phyloP scores from a whole-genome alignment of 1,140 invertebrate genomes.

The Diachasma alloeum region DNA sequence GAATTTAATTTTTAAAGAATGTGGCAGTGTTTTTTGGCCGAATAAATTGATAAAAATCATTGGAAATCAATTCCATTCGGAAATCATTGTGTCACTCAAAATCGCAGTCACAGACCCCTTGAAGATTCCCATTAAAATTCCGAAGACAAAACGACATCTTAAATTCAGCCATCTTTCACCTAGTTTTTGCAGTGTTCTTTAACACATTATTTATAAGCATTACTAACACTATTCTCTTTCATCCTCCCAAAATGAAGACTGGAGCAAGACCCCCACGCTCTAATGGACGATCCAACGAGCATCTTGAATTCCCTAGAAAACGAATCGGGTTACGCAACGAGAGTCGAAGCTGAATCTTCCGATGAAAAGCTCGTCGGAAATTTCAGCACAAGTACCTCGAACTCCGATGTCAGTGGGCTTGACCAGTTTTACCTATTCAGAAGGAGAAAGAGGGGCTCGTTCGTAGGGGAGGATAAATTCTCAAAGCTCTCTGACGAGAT shows the following conservation, averaged over 20 bases:
- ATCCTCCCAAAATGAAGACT: constrained; percentile 32
- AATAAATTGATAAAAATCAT: too few relatives aligned
- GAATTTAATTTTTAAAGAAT: too few relatives aligned
- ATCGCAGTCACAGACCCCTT: too few relatives aligned
- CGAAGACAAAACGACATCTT: too few relatives aligned
- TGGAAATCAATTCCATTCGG: too few relatives aligned
- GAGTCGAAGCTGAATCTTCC: constrained; percentile 46
- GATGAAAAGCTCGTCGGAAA: constrained; percentile 40
- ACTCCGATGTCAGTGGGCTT: constrained; percentile 40
- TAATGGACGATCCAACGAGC: constrained; percentile 36
- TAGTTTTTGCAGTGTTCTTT: too few relatives aligned
- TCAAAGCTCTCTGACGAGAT: constrained; percentile 83
- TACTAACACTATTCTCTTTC: neutral
- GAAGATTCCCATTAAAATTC: too few relatives aligned
- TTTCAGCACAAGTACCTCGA: constrained; percentile 44
- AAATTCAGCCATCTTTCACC: too few relatives aligned
- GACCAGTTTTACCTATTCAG: constrained; percentile 55
- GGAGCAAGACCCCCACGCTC: constrained; percentile 39
- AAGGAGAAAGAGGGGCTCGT: constrained; percentile 51
- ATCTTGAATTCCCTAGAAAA: constrained; percentile 38
- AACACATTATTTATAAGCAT: too few relatives aligned
- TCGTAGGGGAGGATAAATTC: constrained; percentile 67
- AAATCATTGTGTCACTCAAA: too few relatives aligned
- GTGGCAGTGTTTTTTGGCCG: too few relatives aligned
- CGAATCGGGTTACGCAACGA: constrained; percentile 52